A percentile compares a stretch with the other conserved stretches of the same genome.
phyloP scores from a whole-genome alignment of 2,888 invertebrate species.

The Conus canariensis region DNA sequence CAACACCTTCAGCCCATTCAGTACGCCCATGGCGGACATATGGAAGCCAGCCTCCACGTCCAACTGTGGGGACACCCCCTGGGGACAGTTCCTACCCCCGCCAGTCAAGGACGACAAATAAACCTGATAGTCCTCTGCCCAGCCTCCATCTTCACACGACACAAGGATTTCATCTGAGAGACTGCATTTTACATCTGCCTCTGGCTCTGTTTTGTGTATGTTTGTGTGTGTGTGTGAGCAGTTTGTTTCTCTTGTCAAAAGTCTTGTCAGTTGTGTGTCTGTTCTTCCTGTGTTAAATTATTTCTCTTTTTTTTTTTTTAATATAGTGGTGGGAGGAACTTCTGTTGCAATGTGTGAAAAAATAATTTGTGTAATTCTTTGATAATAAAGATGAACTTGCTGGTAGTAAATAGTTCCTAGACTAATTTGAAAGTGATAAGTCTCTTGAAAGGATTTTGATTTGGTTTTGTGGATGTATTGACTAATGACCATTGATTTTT shows the following conservation, averaged over 20 bases:
- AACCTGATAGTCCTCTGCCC: neutral
- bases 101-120: constrained; percentile 41
- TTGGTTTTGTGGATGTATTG: neutral
- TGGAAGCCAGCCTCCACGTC: constrained; percentile 69
- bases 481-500: too few species aligned
- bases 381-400: neutral
- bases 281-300: too few species aligned
- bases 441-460: constrained; percentile 39
- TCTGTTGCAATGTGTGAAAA: neutral
- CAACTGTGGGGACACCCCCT: constrained; percentile 51
- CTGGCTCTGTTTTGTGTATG: constrained; percentile 1
- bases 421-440: constrained; percentile 24
- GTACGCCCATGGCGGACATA: constrained; percentile 65
- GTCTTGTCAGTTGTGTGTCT: too few species aligned
- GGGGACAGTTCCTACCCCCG: constrained; percentile 49
- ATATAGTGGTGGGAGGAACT: neutral
- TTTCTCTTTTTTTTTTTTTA: neutral
- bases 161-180: constrained; percentile 22
- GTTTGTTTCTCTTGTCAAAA: too few species aligned
- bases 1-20: constrained; percentile 68
- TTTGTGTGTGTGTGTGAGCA: neutral
- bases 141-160: neutral
- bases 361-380: neutral
- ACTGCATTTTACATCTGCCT: constrained; percentile 26
- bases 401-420: neutral